Conservation (phyloP, 2,888 invertebrate species). For the Diarsia dahlii region DNA sequence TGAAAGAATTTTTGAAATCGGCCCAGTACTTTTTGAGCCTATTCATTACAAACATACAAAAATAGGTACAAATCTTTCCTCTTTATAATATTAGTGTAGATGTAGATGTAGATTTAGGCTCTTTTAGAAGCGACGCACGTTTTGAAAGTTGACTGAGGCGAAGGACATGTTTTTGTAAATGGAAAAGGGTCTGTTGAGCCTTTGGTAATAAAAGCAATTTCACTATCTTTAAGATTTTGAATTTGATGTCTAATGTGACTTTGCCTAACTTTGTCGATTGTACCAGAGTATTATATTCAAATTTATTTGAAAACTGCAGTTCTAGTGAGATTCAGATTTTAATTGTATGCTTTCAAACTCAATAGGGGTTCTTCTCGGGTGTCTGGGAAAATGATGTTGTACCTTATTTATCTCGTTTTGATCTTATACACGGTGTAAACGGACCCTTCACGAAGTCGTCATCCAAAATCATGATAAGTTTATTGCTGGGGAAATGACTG, state of each 20-base stretch:
- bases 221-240: neutral
- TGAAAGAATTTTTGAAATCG: too few species aligned
- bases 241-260: neutral
- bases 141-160: neutral
- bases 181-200: neutral
- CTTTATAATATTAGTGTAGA: too few species aligned
- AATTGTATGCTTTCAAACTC: neutral
- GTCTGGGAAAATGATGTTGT: too few species aligned
- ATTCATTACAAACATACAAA: too few species aligned
- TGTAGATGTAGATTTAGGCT: too few species aligned
- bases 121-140: slow-evolving; percentile 13
- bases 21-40: too few species aligned
- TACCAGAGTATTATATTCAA: neutral
- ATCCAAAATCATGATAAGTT: too few species aligned
- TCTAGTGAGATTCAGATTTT: neutral
- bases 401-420: too few species aligned
- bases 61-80: too few species aligned
- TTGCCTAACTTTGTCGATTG: neutral
- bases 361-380: neutral
- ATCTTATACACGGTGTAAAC: too few species aligned
- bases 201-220: neutral
- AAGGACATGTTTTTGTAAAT: neutral
- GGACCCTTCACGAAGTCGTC: too few species aligned
- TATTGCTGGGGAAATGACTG: too few species aligned
- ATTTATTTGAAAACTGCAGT: neutral